These are phyloP conservation scores for Margarornis squamiger DNA, from an alignment of 2,797 vertebrate species.

Conservation along the genomic window DNA sequence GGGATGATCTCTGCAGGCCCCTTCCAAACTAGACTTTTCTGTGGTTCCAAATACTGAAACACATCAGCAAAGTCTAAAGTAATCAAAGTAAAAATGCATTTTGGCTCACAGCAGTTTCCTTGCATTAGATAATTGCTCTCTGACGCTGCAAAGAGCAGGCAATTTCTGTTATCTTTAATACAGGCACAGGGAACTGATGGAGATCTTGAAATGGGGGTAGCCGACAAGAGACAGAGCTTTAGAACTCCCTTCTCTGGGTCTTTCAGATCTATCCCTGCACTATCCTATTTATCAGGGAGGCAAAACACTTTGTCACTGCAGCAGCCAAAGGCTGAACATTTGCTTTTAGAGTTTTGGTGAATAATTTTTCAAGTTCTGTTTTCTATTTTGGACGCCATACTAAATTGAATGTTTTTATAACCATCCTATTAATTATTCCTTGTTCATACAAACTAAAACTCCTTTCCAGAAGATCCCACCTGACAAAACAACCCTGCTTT, in stretches of 20 bases:
- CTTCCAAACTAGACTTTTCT: neutral
- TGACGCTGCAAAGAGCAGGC: neutral
- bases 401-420: neutral
- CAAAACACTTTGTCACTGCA: neutral
- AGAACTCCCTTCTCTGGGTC: neutral
- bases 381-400: neutral
- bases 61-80: neutral
- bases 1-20: neutral
- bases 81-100: conserved; percentile 2
- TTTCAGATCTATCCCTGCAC: neutral
- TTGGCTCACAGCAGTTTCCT: conserved; percentile 6
- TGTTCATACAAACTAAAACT: neutral
- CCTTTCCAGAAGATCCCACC: neutral
- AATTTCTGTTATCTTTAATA: neutral
- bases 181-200: neutral
- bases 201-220: neutral
- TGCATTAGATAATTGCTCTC: conserved; percentile 32
- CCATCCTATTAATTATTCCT: neutral
- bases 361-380: neutral
- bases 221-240: neutral
- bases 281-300: neutral
- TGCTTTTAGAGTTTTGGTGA: neutral
- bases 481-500: neutral
- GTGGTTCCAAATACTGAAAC: neutral
- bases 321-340: neutral